These are phyloP conservation scores for Drosophila sproati DNA, from an alignment of 1,140 invertebrate species.

Conservation along the genomic window DNA sequence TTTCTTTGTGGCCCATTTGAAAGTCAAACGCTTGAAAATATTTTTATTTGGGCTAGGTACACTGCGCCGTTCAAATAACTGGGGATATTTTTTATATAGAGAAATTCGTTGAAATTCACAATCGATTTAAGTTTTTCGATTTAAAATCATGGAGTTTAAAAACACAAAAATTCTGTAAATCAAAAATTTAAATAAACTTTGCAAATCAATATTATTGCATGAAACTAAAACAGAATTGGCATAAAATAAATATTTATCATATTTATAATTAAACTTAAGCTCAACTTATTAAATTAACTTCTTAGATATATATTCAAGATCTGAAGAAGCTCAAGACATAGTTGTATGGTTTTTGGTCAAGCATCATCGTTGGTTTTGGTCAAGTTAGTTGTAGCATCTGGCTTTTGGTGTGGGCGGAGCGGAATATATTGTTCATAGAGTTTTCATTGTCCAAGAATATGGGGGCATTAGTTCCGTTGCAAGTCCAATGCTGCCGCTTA, in stretches of 20 bases:
- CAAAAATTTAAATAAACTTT: no score
- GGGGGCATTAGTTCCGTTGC: slow-evolving; percentile 65
- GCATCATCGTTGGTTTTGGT: slow-evolving; percentile 17
- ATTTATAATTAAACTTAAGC: no score
- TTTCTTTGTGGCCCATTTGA: slow-evolving; percentile 48
- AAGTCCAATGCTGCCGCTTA: slow-evolving; percentile 34
- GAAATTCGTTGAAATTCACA: background rate
- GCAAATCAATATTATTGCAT: background rate
- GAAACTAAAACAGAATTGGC: background rate
- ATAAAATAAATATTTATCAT: background rate
- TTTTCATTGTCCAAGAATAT: slow-evolving; percentile 42
- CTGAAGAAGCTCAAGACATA: slow-evolving; percentile 1
- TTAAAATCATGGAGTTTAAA: no score
- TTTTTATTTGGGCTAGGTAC: background rate
- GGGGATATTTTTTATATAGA: background rate
- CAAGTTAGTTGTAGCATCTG: slow-evolving; percentile 13
- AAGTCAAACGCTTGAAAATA: slow-evolving; percentile 47
- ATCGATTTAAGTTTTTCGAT: no score
- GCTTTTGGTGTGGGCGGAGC: slow-evolving; percentile 69
- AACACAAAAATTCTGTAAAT: no score
- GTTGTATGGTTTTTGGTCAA: slow-evolving; percentile 2
- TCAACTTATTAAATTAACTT: background rate
- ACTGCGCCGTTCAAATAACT: background rate
- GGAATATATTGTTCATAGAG: slow-evolving; percentile 59
- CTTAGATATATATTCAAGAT: background rate